Evolutionary conservation across 2,797 vertebrate genomes (phyloP), one percentile per base, ranked within the genome.

Genomic region (Etheostoma nigrum): DNA sequence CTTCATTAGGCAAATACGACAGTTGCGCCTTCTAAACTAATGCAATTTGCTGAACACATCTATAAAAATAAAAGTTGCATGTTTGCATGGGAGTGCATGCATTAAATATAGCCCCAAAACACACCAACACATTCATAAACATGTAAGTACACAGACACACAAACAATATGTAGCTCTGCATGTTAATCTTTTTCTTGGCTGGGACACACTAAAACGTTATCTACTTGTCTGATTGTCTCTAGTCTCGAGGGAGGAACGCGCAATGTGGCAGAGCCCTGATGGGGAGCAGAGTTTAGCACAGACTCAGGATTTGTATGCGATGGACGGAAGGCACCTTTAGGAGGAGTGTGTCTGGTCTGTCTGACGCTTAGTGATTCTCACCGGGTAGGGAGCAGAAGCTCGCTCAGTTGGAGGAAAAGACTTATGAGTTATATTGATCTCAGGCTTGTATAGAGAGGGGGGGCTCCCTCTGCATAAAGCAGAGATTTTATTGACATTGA

Each of bases 351-450:
- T 88, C 90, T 91, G 86, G 84, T 81, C 86, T 87, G 86, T 75
- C 86, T 89, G 88, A 89, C 68, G 83, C 86, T 90, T 74, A 79
- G 86, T 74, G 87, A 83, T 83, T 88, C 88, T 91, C 80, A 4
- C 77, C 23, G 62, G 90, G 91, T 51, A 72, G 19, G 67, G 64
- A 83, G 81, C 77, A 86, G 78, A 64, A 73, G 68, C 86, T 74
- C 27, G 57, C 78, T 83, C 85, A 66, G 86, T 75, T 67, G 70
- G 74, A 84, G 88, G 85, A 87, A 87, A 89, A 87, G 74, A 89
- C 85, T 91, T 88, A 90, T 86, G 88, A 88, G 82, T 71, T 83
- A 79, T 91, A 93, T 92, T 86, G 90, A 93, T 92, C 83, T 84
- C 64, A 54, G 53, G 40, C 77, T 85, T 14, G 60, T 84, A 76